These are phyloP conservation scores for Seriola quinqueradiata DNA, from an alignment of 2,113 vertebrate species.

Conservation along the genomic window DNA sequence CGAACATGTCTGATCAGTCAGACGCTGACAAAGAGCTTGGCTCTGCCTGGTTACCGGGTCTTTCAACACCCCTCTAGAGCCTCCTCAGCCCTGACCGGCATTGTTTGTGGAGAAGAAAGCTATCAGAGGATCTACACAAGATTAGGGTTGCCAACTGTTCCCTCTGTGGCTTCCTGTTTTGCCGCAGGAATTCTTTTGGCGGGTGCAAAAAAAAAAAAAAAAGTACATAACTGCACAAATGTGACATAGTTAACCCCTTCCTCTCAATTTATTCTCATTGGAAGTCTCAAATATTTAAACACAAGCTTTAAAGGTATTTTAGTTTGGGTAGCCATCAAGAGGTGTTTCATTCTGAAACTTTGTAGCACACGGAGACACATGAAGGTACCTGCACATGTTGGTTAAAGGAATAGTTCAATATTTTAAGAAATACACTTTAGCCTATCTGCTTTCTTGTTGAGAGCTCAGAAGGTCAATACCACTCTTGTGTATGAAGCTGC, in stretches of 20 bases:
- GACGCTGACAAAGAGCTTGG: slow-evolving; percentile 45
- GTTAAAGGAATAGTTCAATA: background rate
- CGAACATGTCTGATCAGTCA: slow-evolving; percentile 50
- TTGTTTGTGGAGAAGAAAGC: slow-evolving; percentile 88
- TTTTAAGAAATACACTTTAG: background rate
- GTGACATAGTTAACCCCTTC: slow-evolving; percentile 86
- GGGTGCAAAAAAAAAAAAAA: slow-evolving; percentile 69
- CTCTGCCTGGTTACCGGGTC: slow-evolving; percentile 56
- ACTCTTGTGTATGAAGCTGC: background rate
- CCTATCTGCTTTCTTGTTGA: background rate
- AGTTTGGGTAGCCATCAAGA: background rate
- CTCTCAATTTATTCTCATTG: slow-evolving; percentile 28
- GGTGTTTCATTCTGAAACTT: background rate
- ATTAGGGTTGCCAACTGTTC: slow-evolving; percentile 90
- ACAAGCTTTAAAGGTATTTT: background rate
- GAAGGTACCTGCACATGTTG: slow-evolving; percentile 2
- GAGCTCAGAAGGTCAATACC: background rate
- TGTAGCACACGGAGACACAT: background rate
- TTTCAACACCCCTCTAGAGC: slow-evolving; percentile 65
- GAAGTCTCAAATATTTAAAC: background rate
- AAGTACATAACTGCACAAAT: slow-evolving; percentile 83
- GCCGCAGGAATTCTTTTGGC: slow-evolving; percentile 88
- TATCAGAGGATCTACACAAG: slow-evolving; percentile 90
- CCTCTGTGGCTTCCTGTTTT: slow-evolving; percentile 92
- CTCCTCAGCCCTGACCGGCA: slow-evolving; percentile 76